Evolutionary conservation across 2,797 vertebrate genomes (phyloP).

Genomic region (Gila robusta): DNA sequence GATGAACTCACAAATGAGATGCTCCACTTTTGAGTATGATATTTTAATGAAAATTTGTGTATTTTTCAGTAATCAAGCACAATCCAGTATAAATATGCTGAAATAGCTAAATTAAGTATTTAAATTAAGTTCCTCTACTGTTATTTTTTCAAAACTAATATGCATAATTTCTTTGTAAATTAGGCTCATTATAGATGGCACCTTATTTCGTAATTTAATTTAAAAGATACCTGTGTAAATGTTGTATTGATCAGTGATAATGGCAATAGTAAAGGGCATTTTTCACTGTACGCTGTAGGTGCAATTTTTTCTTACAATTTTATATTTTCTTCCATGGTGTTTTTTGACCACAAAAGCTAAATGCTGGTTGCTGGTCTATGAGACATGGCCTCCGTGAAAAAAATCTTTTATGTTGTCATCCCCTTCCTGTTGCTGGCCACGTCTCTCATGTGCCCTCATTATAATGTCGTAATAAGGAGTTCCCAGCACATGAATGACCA

Average conservation of each 20-base stretch:
- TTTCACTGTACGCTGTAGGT: not conserved
- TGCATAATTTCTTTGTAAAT: not conserved
- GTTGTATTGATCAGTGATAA: not conserved
- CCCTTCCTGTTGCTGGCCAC: not conserved
- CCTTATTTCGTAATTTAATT: not conserved
- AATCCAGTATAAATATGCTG: not conserved
- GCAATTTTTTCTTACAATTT: not conserved
- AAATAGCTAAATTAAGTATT: not conserved
- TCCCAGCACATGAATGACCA: not conserved
- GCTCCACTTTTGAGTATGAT: no score
- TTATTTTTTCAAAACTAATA: not conserved
- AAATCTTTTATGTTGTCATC: not conserved
- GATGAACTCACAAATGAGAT: not conserved
- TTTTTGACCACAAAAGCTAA: not conserved
- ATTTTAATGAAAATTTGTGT: not conserved
- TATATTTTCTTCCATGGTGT: not conserved
- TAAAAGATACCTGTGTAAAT: not conserved
- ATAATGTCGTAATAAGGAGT: not conserved
- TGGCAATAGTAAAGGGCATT: not conserved
- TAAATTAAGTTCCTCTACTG: not conserved
- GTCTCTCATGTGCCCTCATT: not conserved
- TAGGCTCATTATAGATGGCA: no score
- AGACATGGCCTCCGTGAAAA: not conserved
- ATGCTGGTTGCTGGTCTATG: not conserved
- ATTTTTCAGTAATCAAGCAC: not conserved